These are phyloP conservation scores for Epirrhoe alternata DNA, from an alignment of 2,888 invertebrate species.

Conservation along the genomic window DNA sequence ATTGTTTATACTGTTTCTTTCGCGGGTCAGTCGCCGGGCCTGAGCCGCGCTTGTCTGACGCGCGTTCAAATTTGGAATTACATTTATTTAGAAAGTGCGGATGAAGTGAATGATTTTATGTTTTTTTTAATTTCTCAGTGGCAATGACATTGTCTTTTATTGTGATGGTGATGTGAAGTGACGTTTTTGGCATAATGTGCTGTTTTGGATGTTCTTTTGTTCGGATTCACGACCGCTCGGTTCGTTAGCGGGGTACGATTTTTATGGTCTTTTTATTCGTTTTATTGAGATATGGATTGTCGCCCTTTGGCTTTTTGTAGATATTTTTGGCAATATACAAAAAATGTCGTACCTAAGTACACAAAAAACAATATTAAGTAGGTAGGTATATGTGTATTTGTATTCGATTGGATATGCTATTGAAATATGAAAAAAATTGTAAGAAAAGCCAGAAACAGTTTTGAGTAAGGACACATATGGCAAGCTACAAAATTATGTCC, in stretches of 20 bases:
- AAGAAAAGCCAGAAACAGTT: constrained; percentile 13
- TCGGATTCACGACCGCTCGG: constrained; percentile 52
- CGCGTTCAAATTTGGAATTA: constrained; percentile 45
- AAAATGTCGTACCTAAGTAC: neutral
- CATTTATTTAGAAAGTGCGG: constrained; percentile 58
- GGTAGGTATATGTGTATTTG: no score
- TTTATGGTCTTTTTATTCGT: constrained; percentile 47
- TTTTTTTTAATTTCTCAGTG: constrained; percentile 43
- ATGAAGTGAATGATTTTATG: constrained; percentile 52
- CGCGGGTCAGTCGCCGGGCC: constrained; percentile 68
- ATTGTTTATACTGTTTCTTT: constrained; percentile 51
- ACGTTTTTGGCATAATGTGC: constrained; percentile 61
- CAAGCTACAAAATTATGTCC: constrained; percentile 8
- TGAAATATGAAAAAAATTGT: neutral
- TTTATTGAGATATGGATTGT: constrained; percentile 45
- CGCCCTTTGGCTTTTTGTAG: constrained; percentile 36
- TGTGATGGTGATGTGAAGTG: constrained; percentile 54
- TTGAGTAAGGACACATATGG: constrained; percentile 22
- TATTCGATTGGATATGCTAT: neutral
- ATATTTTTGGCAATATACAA: neutral
- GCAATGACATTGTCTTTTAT: constrained; percentile 53
- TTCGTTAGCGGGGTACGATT: constrained; percentile 51
- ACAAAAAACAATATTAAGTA: neutral
- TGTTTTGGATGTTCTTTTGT: constrained; percentile 62
- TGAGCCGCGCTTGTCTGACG: constrained; percentile 58